Conservation (phyloP, 2,888 invertebrate genomes). For the Drosophila meridiana region DNA sequence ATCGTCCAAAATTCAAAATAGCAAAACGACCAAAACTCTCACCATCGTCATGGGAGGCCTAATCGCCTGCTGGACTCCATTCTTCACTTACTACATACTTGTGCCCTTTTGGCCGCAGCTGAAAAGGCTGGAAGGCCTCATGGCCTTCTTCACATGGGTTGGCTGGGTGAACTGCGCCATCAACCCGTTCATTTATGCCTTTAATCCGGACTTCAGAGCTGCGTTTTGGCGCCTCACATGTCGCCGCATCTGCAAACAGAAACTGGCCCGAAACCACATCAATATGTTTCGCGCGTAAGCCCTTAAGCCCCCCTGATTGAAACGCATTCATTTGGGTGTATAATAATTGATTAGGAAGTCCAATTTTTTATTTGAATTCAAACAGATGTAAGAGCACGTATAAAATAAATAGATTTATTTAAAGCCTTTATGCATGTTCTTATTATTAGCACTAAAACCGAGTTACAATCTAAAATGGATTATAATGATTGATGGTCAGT, state of each 20-base stretch:
- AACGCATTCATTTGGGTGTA: constrained; percentile 7
- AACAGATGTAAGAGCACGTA: constrained; percentile 11
- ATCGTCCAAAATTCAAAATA: constrained; percentile 90
- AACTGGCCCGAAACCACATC: constrained; percentile 77
- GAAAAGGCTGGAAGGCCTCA: constrained; percentile 88
- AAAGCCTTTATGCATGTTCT: constrained; percentile 33
- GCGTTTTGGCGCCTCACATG: constrained; percentile 93
- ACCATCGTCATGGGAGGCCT: constrained; percentile 96
- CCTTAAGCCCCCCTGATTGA: constrained; percentile 3
- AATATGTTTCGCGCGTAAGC: constrained; percentile 80
- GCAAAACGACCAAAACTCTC: constrained; percentile 94
- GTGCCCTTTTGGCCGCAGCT: constrained; percentile 91
- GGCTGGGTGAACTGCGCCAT: constrained; percentile 96
- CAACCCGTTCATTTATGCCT: constrained; percentile 96
- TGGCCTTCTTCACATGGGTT: constrained; percentile 93
- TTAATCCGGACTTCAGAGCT: constrained; percentile 93
- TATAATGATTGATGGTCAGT: background rate
- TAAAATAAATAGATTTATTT: constrained; percentile 32
- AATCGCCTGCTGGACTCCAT: constrained; percentile 95
- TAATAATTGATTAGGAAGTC: constrained; percentile 22
- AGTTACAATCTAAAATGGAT: constrained; percentile 10
- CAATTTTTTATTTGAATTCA: constrained; percentile 11
- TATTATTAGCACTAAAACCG: constrained; percentile 26
- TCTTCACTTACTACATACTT: constrained; percentile 92
- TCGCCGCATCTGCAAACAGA: constrained; percentile 81